These are phyloP conservation scores for Lasiurus cinereus DNA, from an alignment of 2,113 vertebrate species.

Conservation along the genomic window DNA sequence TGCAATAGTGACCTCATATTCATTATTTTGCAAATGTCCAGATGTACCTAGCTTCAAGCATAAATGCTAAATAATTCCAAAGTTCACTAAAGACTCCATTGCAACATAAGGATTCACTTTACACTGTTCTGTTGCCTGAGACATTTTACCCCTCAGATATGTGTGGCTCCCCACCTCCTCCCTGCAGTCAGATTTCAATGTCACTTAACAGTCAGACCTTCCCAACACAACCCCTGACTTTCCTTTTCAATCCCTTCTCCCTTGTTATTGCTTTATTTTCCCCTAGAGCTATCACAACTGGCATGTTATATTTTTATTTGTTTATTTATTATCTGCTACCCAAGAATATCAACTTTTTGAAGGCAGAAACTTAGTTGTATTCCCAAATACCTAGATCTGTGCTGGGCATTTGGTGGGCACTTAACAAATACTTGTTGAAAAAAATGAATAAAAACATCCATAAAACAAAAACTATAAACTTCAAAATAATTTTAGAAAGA, in stretches of 20 bases:
- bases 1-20: not conserved
- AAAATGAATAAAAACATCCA: slow-evolving; percentile 1
- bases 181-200: not conserved
- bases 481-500: not conserved
- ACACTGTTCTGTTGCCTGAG: not conserved
- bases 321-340: not conserved
- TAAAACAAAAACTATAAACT: not conserved
- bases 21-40: not conserved
- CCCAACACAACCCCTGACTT: not conserved
- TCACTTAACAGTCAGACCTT: not conserved
- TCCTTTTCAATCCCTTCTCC: not conserved
- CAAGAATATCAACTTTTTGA: not conserved
- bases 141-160: not conserved
- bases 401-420: not conserved
- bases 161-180: not conserved
- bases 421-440: slow-evolving; percentile 13
- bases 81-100: not conserved
- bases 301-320: not conserved
- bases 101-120: not conserved
- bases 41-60: not conserved
- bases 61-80: not conserved
- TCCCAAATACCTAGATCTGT: not conserved
- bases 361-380: not conserved
- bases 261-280: not conserved
- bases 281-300: not conserved